These are phyloP conservation scores for Dichetophora obliterata DNA, from an alignment of 2,888 invertebrate genomes.

Conservation along the genomic window DNA sequence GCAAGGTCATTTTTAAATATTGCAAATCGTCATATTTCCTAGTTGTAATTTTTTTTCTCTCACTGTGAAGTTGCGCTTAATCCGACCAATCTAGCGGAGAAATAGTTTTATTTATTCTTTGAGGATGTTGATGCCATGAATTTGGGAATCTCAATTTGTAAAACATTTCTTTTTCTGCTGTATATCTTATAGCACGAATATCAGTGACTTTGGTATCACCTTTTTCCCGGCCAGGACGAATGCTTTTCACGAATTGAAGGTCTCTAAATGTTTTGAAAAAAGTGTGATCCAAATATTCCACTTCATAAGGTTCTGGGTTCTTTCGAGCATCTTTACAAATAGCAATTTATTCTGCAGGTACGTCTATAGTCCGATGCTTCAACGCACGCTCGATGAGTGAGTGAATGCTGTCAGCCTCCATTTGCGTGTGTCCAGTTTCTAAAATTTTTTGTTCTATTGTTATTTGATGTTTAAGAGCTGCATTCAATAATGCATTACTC, in stretches of 20 bases:
- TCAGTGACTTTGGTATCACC: too few relatives aligned
- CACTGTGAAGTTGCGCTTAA: not conserved
- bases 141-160: slow-evolving; percentile 35
- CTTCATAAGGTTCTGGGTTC: slow-evolving; percentile 23
- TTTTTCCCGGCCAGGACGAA: too few relatives aligned
- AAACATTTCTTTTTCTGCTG: slow-evolving; percentile 34
- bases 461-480: slow-evolving; percentile 10
- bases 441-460: slow-evolving; percentile 4
- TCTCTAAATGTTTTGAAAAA: too few relatives aligned
- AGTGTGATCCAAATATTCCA: too few relatives aligned
- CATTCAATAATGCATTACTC: slow-evolving; percentile 4
- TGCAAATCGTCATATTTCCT: too few relatives aligned
- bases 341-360: too few relatives aligned
- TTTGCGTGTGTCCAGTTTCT: slow-evolving; percentile 4
- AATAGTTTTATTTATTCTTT: slow-evolving; percentile 2
- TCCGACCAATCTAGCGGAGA: not conserved
- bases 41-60: too few relatives aligned
- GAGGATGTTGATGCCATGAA: too few relatives aligned
- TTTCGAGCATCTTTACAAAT: slow-evolving; percentile 1
- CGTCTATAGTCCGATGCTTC: not conserved
- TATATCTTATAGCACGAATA: slow-evolving; percentile 38
- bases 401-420: too few relatives aligned
- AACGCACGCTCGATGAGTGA: not conserved
- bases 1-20: too few relatives aligned
- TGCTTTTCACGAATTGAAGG: too few relatives aligned